A percentile compares a stretch with the other conserved stretches of the same genome.
These are phyloP conservation scores for Pseudococcus viburni DNA, from an alignment of 2,888 invertebrate genomes.

Conservation along the genomic window DNA sequence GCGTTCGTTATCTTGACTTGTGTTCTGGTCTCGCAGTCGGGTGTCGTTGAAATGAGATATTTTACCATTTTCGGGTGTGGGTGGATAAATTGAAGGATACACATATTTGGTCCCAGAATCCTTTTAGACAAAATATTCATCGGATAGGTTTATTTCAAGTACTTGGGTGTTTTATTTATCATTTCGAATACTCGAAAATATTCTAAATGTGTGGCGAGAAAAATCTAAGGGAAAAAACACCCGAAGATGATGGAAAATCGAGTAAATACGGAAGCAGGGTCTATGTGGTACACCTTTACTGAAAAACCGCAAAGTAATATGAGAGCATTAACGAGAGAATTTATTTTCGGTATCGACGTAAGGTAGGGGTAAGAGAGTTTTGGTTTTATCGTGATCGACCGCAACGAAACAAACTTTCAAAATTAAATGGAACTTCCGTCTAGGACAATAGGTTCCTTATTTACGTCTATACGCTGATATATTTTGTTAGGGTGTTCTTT, in stretches of 20 bases:
- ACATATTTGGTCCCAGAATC: background rate
- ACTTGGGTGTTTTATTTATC: background rate
- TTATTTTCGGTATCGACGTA: constrained; percentile 33
- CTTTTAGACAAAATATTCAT: background rate
- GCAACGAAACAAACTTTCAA: constrained; percentile 57
- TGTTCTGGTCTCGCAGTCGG: background rate
- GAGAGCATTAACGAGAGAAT: constrained; percentile 48
- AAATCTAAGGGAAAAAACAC: background rate
- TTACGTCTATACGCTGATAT: constrained; percentile 22
- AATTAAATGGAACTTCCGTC: constrained; percentile 56
- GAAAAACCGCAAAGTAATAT: constrained; percentile 46
- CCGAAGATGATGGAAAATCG: constrained; percentile 1
- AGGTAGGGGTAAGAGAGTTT: constrained; percentile 31
- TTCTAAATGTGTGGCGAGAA: background rate
- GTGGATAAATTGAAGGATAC: background rate
- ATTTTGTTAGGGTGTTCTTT: constrained; percentile 19
- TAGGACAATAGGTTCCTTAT: constrained; percentile 54
- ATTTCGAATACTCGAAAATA: background rate
- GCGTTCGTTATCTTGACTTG: background rate
- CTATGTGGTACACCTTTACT: background rate
- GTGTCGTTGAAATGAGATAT: background rate
- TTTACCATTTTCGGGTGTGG: background rate
- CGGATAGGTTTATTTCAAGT: no score
- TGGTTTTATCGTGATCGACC: constrained; percentile 55
- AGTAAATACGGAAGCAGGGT: background rate